These are phyloP conservation scores for Nowickia ferox DNA, from an alignment of 2,888 invertebrate genomes.

Conservation along the genomic window DNA sequence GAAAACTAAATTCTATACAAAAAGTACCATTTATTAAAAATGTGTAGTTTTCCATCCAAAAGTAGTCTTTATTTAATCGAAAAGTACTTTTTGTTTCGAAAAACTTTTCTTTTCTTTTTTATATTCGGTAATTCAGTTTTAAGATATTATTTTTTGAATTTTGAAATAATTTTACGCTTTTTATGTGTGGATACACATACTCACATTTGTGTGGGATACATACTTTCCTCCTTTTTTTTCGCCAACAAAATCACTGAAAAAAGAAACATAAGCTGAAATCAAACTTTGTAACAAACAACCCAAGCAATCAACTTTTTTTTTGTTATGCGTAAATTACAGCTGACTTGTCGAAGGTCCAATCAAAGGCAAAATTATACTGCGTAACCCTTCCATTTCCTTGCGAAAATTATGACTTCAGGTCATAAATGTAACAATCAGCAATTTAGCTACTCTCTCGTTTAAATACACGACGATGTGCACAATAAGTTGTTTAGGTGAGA, in stretches of 20 bases:
- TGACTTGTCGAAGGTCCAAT: constrained; percentile 61
- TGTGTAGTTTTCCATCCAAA: no score
- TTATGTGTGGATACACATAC: background rate
- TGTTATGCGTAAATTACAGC: constrained; percentile 60
- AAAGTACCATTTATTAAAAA: no score
- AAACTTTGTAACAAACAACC: constrained; percentile 48
- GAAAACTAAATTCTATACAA: no score
- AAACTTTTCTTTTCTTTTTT: no score
- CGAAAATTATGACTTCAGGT: constrained; percentile 69
- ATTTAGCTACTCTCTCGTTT: constrained; percentile 36
- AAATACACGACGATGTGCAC: background rate
- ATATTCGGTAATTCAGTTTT: no score
- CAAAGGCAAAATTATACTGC: constrained; percentile 35
- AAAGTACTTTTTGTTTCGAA: no score
- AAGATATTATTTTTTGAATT: no score
- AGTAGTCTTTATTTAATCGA: no score
- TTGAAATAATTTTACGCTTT: no score
- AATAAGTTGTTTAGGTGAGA: constrained; percentile 9
- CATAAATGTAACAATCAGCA: constrained; percentile 70
- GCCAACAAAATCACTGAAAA: constrained; percentile 22
- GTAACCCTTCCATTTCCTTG: constrained; percentile 54
- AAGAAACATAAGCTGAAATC: constrained; percentile 22
- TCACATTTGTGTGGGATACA: background rate
- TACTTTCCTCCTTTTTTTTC: background rate
- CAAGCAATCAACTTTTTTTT: constrained; percentile 57